A percentile compares a stretch with the other conserved stretches of the same genome.
phyloP scores from a whole-genome alignment of 2,113 vertebrate genomes.

The Dipodomys merriami region DNA sequence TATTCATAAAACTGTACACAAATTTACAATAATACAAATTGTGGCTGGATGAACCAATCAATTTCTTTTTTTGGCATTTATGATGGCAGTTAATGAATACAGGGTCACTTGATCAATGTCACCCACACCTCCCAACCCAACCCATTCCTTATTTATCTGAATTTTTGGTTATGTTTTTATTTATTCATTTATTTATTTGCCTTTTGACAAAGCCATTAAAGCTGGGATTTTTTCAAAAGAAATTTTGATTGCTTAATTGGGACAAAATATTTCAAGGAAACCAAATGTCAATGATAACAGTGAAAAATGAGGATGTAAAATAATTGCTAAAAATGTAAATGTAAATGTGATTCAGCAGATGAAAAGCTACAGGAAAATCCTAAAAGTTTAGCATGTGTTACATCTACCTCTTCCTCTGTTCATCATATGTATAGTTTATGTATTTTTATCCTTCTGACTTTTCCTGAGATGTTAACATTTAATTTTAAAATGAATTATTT shows the following conservation, averaged over 20 bases:
- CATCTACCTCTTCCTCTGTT: conserved; percentile 55
- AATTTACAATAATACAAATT: no score
- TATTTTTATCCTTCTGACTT: conserved; percentile 74
- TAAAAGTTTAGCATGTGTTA: background rate
- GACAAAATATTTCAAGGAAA: conserved; percentile 17
- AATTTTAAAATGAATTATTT: conserved; percentile 44
- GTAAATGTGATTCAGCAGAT: conserved; percentile 48
- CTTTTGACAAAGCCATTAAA: background rate
- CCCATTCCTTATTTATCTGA: no score
- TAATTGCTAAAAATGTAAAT: conserved; percentile 60
- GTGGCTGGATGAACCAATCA: no score
- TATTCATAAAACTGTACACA: no score
- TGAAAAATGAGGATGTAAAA: conserved; percentile 19
- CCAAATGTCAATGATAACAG: conserved; percentile 38
- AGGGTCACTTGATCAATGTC: no score
- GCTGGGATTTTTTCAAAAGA: background rate
- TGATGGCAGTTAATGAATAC: no score
- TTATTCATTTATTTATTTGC: no score
- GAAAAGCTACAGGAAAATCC: conserved; percentile 45
- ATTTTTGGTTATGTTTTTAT: no score
- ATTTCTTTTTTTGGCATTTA: no score
- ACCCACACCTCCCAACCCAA: no score
- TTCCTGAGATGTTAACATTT: conserved; percentile 64
- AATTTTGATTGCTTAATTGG: conserved; percentile 22
- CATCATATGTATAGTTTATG: conserved; percentile 71